Evolutionary conservation across 2,113 vertebrate genomes (phyloP), one percentile per base, ranked within the genome.

Genomic region (Hydrolagus affinis): DNA sequence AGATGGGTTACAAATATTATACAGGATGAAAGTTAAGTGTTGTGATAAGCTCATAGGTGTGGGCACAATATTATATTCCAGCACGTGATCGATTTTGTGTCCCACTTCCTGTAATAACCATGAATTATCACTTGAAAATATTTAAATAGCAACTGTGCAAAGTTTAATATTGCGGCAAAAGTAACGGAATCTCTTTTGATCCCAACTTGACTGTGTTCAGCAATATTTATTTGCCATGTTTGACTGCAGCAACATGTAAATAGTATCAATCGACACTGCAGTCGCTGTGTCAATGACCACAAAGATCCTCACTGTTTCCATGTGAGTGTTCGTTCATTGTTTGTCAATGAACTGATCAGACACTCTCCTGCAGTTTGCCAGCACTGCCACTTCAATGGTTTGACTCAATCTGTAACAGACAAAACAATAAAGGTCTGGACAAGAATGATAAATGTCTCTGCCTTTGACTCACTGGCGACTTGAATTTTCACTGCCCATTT

Each of bases 361-460:
- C n/a, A 64, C 14, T 64, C 77, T 66, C 77, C 25, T 15, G 23
- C 23, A 30, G 77, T 80, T 64, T 64, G 59, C 28, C 17, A 80
- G 23, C 15, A 57, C 25, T 83, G 78, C 62, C 62, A 66, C 78
- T 30, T 66, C 15, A 66, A 25, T 23, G 14, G 7, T 83, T 83
- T 83, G 78, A 64, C 66, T 66, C 78, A 83, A 66, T 66, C 66
- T 83, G 60, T 83, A 83, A 66, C 62, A 68, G 17, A 62, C 78
- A 83, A 32, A 1, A 28, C 28, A 66, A 68, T 32, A 83, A 66
- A 68, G 60, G 25, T 68, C 78, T 83, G 60, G 25, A 64, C 78
- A 66, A 83, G 78, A 66, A 68, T 66, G 62, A 83, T 83, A 83
- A 32, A 68, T 83, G 25, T 62, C 62, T 60, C 14, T 83, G 78